These are phyloP conservation scores for Sarcophaga carnaria DNA, from an alignment of 2,888 invertebrate genomes.

Conservation along the genomic window DNA sequence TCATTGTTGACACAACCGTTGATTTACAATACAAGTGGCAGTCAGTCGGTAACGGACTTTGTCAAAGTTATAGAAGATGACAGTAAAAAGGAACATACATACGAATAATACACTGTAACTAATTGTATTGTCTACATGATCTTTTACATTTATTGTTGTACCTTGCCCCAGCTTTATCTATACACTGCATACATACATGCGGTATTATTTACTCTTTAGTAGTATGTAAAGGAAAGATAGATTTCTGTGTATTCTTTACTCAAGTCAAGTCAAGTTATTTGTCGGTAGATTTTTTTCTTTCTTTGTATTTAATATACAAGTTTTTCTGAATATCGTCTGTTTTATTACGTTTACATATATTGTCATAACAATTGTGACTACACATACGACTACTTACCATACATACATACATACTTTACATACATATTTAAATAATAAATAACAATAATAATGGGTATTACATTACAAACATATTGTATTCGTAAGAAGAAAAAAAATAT, in stretches of 20 bases:
- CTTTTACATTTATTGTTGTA: not conserved
- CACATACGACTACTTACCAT: not conserved
- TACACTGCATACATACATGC: no score
- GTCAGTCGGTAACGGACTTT: not conserved
- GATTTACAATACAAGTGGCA: not conserved
- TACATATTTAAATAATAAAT: not conserved
- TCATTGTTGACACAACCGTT: slow-evolving; percentile 4
- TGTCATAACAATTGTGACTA: slow-evolving; percentile 23
- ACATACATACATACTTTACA: not conserved
- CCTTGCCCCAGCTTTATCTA: no score
- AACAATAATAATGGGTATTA: not conserved
- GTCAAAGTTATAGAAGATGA: not conserved
- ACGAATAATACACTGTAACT: slow-evolving; percentile 42
- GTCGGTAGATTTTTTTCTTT: not conserved
- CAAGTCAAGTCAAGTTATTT: not conserved
- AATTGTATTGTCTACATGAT: slow-evolving; percentile 28
- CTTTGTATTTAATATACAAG: not conserved
- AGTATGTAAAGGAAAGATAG: no score
- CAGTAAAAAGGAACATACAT: not conserved
- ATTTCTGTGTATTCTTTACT: no score
- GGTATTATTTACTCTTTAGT: not conserved
- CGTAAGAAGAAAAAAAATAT: not conserved
- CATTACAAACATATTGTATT: not conserved
- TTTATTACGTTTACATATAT: slow-evolving; percentile 8
- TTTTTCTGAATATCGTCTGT: not conserved